Percentiles rank a stretch among this genome's conserved stretches.
Evolutionary conservation across 2,113 vertebrate species (phyloP).

Genomic region (Calyptommatus sinebrachiatus): DNA sequence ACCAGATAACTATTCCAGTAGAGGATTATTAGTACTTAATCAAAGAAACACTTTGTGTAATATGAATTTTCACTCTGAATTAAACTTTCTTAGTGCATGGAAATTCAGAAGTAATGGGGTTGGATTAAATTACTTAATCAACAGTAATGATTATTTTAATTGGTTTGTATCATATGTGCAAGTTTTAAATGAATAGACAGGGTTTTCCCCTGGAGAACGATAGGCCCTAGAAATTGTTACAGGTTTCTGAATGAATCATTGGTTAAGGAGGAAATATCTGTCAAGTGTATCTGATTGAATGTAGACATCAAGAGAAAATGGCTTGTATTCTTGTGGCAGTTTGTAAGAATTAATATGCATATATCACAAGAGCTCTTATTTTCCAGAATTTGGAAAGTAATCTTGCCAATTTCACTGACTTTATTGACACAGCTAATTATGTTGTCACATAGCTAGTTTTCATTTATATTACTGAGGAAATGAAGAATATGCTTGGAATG

Average conservation of each 20-base stretch:
- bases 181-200: conserved; percentile 24
- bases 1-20: background rate
- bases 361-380: conserved; percentile 4
- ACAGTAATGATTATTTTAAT: conserved; percentile 29
- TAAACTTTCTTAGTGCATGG: conserved; percentile 9
- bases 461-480: conserved; percentile 26
- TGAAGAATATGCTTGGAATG: conserved; percentile 19
- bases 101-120: conserved; percentile 28
- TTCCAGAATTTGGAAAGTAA: conserved; percentile 7
- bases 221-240: conserved; percentile 9
- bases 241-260: conserved; percentile 24
- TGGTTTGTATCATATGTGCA: conserved; percentile 24
- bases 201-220: conserved; percentile 15
- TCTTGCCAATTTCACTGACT: conserved; percentile 34
- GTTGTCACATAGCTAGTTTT: conserved; percentile 22
- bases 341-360: conserved; percentile 20
- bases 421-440: conserved; percentile 27
- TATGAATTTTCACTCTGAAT: background rate
- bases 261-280: conserved; percentile 1
- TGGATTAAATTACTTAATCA: conserved; percentile 40
- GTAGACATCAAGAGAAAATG: conserved; percentile 9
- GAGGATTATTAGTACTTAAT: background rate
- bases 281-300: conserved; percentile 31
- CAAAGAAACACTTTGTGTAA: conserved; percentile 5
- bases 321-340: conserved; percentile 10